Percentiles rank a stretch among this genome's conserved stretches.
Evolutionary conservation across 2,113 vertebrate species (phyloP).

Genomic region (Numida meleagris): DNA sequence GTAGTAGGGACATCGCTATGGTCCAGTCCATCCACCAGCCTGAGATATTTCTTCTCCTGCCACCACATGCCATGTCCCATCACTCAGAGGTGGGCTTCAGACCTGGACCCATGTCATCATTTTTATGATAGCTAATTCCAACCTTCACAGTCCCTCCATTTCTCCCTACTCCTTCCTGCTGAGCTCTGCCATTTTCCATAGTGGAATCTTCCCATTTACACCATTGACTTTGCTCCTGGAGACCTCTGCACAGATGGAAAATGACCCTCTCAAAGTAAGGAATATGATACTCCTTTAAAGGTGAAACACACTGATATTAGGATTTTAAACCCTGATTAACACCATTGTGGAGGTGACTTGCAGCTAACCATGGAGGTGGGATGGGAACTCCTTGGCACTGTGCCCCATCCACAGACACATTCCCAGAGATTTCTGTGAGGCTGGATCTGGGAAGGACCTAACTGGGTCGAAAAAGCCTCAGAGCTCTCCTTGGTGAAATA

Average conservation of each 20-base stretch:
- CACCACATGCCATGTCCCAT: not conserved
- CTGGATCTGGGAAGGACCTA: not conserved
- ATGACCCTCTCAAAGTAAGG: not conserved
- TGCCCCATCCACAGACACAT: not conserved
- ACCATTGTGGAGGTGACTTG: not conserved
- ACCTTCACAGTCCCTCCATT: not conserved
- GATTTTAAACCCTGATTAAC: not conserved
- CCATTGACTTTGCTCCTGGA: not conserved
- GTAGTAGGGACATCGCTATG: not conserved
- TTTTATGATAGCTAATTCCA: not conserved
- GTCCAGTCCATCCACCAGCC: not conserved
- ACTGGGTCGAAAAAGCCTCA: not conserved
- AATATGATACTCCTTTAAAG: not conserved
- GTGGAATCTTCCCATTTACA: not conserved
- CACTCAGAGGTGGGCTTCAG: not conserved
- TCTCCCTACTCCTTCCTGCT: not conserved
- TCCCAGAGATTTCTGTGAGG: not conserved
- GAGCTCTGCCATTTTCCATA: not conserved
- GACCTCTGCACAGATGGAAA: not conserved
- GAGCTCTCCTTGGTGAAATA: not conserved
- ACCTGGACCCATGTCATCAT: not conserved
- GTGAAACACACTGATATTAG: not conserved
- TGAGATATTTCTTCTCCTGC: not conserved
- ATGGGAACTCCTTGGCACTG: not conserved
- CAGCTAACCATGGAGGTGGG: not conserved